phyloP scores from a whole-genome alignment of 2,797 vertebrate genomes.

The Rhabdomys pumilio region DNA sequence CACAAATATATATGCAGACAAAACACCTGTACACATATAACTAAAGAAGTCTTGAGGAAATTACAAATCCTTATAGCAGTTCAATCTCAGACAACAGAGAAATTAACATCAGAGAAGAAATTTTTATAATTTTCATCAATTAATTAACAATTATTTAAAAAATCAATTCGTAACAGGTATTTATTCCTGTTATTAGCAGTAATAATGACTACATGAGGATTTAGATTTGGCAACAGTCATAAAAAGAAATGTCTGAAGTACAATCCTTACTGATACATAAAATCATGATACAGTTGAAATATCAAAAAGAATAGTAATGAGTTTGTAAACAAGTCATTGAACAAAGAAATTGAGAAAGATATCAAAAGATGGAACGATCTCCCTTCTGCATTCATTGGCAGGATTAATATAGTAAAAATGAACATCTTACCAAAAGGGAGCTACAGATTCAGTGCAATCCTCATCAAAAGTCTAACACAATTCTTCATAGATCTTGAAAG shows the following conservation, averaged over 20 bases:
- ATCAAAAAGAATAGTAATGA: constrained; percentile 36
- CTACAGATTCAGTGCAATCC: not conserved
- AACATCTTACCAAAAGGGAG: no score
- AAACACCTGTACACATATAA: not conserved
- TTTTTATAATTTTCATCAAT: constrained; percentile 8
- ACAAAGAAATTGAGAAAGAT: not conserved
- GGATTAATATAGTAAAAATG: not conserved
- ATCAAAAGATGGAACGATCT: not conserved
- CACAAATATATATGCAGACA: not conserved
- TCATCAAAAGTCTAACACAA: not conserved
- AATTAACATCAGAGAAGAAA: constrained; percentile 34
- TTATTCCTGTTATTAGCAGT: not conserved
- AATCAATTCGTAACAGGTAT: constrained; percentile 33
- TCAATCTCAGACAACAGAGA: not conserved
- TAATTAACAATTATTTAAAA: constrained; percentile 38
- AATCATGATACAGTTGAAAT: constrained; percentile 38
- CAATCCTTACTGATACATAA: not conserved
- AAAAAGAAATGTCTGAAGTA: constrained; percentile 52
- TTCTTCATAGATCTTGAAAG: not conserved
- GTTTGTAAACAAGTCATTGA: not conserved
- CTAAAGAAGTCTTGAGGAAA: not conserved
- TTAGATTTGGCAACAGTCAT: not conserved
- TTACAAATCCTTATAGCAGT: not conserved
- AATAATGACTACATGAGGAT: constrained; percentile 10
- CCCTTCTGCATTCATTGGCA: not conserved